A percentile compares a stretch with the other conserved stretches of the same genome.
phyloP scores from a whole-genome alignment of 2,113 vertebrate species.

The Uropsilus gracilis region DNA sequence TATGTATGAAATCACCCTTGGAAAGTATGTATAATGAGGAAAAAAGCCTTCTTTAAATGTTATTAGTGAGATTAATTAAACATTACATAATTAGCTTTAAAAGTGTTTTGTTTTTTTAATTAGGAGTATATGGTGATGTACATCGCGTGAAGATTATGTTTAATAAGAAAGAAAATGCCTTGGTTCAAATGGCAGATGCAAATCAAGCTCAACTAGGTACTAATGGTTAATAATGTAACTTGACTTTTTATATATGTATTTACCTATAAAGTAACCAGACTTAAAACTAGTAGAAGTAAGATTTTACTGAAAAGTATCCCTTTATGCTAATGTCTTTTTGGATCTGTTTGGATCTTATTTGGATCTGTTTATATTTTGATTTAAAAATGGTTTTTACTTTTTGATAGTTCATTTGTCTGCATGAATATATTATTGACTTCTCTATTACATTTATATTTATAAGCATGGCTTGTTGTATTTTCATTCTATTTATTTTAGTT shows the following conservation, averaged over 20 bases:
- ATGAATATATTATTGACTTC: slow-evolving; percentile 29
- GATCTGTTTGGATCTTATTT: not conserved
- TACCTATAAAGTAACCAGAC: slow-evolving; percentile 31
- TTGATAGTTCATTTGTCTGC: slow-evolving; percentile 37
- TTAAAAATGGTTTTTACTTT: not conserved
- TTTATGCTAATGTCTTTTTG: not conserved
- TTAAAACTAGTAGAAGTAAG: not conserved
- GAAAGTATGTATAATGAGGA: not conserved
- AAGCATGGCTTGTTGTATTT: slow-evolving; percentile 9
- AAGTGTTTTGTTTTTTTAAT: slow-evolving; percentile 57
- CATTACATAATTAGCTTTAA: not conserved
- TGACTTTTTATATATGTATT: not conserved
- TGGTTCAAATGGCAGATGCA: slow-evolving; percentile 93
- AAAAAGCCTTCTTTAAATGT: slow-evolving; percentile 34
- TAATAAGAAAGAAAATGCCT: slow-evolving; percentile 91
- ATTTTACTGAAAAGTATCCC: not conserved
- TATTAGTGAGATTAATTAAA: slow-evolving; percentile 40
- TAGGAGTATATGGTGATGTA: slow-evolving; percentile 93
- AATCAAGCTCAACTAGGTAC: slow-evolving; percentile 91
- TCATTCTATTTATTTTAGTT: not conserved
- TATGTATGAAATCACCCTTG: slow-evolving; percentile 22
- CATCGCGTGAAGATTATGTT: slow-evolving; percentile 94
- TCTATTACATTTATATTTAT: slow-evolving; percentile 30
- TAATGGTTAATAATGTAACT: not conserved
- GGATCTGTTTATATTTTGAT: not conserved